These are phyloP conservation scores for Hirundo rustica DNA, from an alignment of 2,797 vertebrate genomes.

Conservation along the genomic window DNA sequence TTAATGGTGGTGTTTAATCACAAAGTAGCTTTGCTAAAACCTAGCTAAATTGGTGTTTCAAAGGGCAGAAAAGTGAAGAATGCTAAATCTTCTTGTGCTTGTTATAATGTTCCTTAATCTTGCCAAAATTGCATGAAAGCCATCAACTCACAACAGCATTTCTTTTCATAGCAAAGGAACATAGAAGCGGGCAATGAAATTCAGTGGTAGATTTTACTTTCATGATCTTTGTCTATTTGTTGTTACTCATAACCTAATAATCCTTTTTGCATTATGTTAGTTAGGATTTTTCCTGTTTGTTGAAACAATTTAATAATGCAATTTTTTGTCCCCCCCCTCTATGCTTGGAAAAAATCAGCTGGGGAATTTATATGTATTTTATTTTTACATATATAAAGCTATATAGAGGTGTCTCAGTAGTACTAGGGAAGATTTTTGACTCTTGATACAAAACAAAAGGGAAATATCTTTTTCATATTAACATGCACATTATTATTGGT, in stretches of 20 bases:
- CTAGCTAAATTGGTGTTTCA: neutral
- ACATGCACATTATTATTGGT: neutral
- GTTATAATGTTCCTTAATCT: neutral
- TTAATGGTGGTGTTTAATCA: neutral
- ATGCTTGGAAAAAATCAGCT: neutral
- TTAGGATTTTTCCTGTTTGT: neutral
- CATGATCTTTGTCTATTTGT: neutral
- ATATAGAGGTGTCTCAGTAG: neutral
- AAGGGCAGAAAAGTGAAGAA: neutral
- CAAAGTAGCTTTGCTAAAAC: neutral
- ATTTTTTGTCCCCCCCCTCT: neutral
- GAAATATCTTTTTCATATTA: neutral
- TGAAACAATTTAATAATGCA: neutral
- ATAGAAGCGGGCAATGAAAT: neutral
- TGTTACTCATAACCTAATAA: neutral
- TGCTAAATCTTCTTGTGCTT: neutral
- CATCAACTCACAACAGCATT: neutral
- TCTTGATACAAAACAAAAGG: neutral
- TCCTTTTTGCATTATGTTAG: neutral
- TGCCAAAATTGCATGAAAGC: neutral
- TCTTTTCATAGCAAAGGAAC: neutral
- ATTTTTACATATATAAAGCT: neutral
- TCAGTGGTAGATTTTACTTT: neutral
- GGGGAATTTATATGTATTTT: neutral
- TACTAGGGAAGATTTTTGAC: neutral